These are phyloP conservation scores for Bombus affinis DNA, from an alignment of 1,140 invertebrate species.

Conservation along the genomic window DNA sequence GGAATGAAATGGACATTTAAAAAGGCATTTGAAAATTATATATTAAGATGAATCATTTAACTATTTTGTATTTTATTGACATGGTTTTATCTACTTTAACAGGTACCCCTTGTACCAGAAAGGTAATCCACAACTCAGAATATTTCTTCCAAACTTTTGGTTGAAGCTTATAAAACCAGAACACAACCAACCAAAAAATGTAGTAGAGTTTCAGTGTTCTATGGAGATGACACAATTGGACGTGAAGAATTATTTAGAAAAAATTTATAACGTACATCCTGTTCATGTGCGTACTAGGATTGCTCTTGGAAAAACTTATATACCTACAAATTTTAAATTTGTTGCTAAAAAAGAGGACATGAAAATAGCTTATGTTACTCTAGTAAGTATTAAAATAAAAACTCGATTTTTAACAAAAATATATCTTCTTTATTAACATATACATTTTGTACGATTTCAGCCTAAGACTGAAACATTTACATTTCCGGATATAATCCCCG, in stretches of 20 bases:
- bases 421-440: not conserved
- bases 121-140: conserved; percentile 93
- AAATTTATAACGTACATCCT: conserved; percentile 94
- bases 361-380: conserved; percentile 90
- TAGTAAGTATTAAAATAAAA: conserved; percentile 85
- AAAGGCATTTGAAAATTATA: not conserved
- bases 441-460: conserved; percentile 74
- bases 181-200: conserved; percentile 86
- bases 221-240: conserved; percentile 93
- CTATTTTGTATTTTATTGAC: conserved; percentile 3
- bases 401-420: not conserved
- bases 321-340: conserved; percentile 82
- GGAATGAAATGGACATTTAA: not conserved
- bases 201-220: conserved; percentile 92
- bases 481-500: conserved; percentile 84
- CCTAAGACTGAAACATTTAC: conserved; percentile 83
- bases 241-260: conserved; percentile 96
- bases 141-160: conserved; percentile 97
- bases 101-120: conserved; percentile 94
- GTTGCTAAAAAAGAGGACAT: conserved; percentile 92
- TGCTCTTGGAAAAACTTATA: conserved; percentile 84
- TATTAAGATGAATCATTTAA: not conserved
- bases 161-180: conserved; percentile 92
- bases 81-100: conserved; percentile 27
- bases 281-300: conserved; percentile 89